Evolutionary conservation across 2,888 invertebrate species (phyloP).

Genomic region (Sinotaia quadrata): DNA sequence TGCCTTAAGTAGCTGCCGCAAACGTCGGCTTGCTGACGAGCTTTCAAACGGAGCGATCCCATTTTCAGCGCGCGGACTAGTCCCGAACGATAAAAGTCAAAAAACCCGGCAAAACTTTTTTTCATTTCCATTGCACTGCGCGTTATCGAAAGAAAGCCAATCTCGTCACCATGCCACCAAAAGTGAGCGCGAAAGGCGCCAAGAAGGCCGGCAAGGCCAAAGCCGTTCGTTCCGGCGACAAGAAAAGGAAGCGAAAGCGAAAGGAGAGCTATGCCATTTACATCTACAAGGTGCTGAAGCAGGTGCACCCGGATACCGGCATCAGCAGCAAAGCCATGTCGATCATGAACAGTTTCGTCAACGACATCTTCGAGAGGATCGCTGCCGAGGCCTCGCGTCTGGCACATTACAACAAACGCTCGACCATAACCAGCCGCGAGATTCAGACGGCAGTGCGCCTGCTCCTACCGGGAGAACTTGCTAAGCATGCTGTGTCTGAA

Average conservation of each 20-base stretch:
- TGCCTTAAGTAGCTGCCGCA: background rate
- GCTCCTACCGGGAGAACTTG: slow-evolving; percentile 81
- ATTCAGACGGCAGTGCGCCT: slow-evolving; percentile 81
- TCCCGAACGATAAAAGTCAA: background rate
- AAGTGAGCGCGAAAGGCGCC: slow-evolving; percentile 42
- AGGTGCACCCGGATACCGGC: slow-evolving; percentile 66
- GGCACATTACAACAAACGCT: slow-evolving; percentile 50
- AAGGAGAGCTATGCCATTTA: slow-evolving; percentile 57
- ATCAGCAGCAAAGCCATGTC: slow-evolving; percentile 58
- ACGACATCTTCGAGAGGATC: slow-evolving; percentile 63
- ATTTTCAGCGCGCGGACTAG: background rate
- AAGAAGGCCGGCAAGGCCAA: slow-evolving; percentile 60
- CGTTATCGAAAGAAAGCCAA: background rate
- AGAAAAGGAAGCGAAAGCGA: slow-evolving; percentile 55
- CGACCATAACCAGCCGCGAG: slow-evolving; percentile 78
- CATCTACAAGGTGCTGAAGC: slow-evolving; percentile 63
- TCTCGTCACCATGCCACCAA: slow-evolving; percentile 5
- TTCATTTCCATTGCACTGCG: background rate
- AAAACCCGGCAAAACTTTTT: no score
- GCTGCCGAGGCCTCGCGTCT: slow-evolving; percentile 57
- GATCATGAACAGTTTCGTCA: slow-evolving; percentile 57
- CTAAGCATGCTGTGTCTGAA: slow-evolving; percentile 78
- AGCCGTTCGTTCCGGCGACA: slow-evolving; percentile 52
- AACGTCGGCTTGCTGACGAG: background rate
- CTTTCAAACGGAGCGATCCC: background rate